Base-by-base conservation (phyloP, 2,113 vertebrate genomes). In the Saguinus imperator region DNA sequence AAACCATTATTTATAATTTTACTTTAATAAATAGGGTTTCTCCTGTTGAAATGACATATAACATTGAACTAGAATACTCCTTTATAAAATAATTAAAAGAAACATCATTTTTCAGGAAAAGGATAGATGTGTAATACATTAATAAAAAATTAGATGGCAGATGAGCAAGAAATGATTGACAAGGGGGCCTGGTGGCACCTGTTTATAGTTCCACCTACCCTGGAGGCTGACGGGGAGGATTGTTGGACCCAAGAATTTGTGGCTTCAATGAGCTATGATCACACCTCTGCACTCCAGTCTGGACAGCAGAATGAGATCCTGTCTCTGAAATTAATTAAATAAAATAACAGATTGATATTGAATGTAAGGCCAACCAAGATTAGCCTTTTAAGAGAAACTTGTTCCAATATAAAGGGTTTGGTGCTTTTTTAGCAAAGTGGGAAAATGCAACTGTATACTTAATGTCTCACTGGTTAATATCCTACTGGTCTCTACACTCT, bases 1-100 rank as follows among this genome's bases (percentile, higher is more conserved):
- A 94, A 89, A 85, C 3, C 10, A 48, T 89, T 55, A 8, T 57
- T 87, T 93, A 25, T 61, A 82, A 83, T 83, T 94, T 89, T 97
- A 86, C 20, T 87, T 96, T 87, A 93, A 91, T 77, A 82, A 92
- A 40, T 95, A 85, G 16, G 12, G 17, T 87, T 94, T 94, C 13
- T 89, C 14, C 9, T 85, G 35, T 93, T 79, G 29, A 92, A 95
- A 80, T 75, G 43, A 40, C 7, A 90, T 0, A 75, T n/a, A 84
- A 40, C 32, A 96, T 55, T 68, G 61, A 83, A 86, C 83, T 57
- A 72, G n/a, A 86, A 32, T 1, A 43, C 64, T 83, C 40, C 0
- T 13, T 50, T 72, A 66, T 64, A 40, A 91, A 89, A 83, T 89
- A 83, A 72, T 83, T 92, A 68, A 89, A 92, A 89, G 8, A 81